Percentiles rank a stretch among this genome's conserved stretches.
These are phyloP conservation scores for Dinothrombium tinctorium DNA, from an alignment of 1,140 invertebrate species.

Conservation along the genomic window DNA sequence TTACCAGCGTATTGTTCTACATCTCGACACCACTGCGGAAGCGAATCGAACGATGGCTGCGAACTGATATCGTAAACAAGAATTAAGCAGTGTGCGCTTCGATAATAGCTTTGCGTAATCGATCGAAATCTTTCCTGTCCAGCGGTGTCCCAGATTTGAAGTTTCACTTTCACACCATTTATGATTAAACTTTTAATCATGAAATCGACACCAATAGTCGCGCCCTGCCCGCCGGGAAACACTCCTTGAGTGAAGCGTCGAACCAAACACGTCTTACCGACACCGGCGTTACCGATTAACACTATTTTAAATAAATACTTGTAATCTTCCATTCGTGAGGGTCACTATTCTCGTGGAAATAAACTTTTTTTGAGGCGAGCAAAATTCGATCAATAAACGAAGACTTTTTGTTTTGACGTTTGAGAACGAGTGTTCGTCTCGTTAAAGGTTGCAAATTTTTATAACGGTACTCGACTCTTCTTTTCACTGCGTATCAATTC, in stretches of 20 bases:
- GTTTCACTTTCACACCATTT: conserved; percentile 47
- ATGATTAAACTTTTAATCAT: conserved; percentile 98
- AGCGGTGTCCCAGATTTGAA: conserved; percentile 95
- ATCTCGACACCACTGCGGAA: conserved; percentile 81
- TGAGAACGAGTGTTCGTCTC: too few species aligned
- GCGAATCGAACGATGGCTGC: conserved; percentile 84
- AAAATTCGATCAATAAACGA: too few species aligned
- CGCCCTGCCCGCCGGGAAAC: conserved; percentile 88
- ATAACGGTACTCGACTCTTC: too few species aligned
- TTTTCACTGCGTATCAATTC: too few species aligned
- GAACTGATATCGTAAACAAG: conserved; percentile 93
- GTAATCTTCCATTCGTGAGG: conserved; percentile 99
- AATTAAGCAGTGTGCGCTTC: conserved; percentile 87
- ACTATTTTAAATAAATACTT: conserved; percentile 97
- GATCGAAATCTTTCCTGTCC: conserved; percentile 90
- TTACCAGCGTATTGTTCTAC: conserved; percentile 68
- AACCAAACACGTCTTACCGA: conserved; percentile 80
- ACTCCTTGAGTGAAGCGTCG: conserved; percentile 42
- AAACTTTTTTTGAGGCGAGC: too few species aligned
- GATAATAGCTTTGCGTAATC: conserved; percentile 91
- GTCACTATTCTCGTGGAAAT: too few species aligned
- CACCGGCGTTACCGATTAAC: conserved; percentile 75
- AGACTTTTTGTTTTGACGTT: too few species aligned
- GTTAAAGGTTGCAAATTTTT: too few species aligned
- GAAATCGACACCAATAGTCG: conserved; percentile 97